phyloP scores from a whole-genome alignment of 2,113 vertebrate species.

The Ceyx cyanopectus region DNA sequence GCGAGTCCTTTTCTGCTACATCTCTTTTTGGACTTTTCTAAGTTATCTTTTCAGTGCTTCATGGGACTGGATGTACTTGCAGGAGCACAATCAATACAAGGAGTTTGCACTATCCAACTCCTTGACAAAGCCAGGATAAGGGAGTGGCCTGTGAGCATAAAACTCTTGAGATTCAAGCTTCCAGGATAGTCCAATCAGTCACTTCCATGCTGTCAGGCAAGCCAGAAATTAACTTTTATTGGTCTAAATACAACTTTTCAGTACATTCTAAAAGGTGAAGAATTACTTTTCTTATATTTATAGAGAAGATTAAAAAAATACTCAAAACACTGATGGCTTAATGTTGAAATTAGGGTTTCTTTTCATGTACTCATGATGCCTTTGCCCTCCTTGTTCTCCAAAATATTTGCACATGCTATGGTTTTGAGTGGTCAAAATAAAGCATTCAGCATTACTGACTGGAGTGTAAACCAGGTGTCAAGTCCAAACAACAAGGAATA shows the following conservation, averaged over 20 bases:
- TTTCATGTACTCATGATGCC: neutral
- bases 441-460: neutral
- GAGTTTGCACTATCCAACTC: neutral
- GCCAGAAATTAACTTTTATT: neutral
- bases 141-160: neutral
- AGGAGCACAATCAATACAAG: neutral
- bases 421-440: neutral
- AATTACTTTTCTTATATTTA: neutral
- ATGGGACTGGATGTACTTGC: neutral
- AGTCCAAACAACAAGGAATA: neutral
- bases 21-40: neutral
- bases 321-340: neutral
- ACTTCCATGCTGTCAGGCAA: neutral
- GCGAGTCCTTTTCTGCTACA: neutral
- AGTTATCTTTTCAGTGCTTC: neutral
- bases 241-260: neutral
- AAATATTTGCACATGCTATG: neutral
- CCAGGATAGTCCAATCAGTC: neutral
- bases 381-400: neutral
- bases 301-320: neutral
- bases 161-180: neutral
- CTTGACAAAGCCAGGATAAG: neutral
- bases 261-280: neutral
- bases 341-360: neutral
- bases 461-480: neutral